phyloP scores from a whole-genome alignment of 2,888 invertebrate genomes.

The Trissoscelio sp. region DNA sequence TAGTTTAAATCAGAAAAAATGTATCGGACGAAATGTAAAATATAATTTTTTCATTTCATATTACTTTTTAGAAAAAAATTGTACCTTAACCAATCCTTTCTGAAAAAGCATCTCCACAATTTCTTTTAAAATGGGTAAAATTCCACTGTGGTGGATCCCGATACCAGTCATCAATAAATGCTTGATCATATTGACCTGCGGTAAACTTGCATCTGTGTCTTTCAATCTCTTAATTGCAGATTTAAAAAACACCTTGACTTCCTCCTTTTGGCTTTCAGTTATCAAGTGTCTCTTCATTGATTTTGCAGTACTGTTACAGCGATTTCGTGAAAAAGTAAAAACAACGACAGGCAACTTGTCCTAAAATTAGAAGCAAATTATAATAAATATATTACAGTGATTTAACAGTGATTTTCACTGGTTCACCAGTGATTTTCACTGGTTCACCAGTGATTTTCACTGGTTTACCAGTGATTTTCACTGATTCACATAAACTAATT shows the following conservation, averaged over 20 bases:
- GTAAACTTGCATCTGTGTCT: constrained; percentile 93
- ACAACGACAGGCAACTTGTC: constrained; percentile 96
- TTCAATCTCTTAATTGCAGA: constrained; percentile 91
- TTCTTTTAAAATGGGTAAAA: constrained; percentile 99
- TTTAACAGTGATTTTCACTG: too few species aligned
- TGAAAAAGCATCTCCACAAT: constrained; percentile 99
- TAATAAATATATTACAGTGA: background rate
- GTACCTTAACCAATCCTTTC: constrained; percentile 93
- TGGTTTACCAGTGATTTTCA: too few species aligned
- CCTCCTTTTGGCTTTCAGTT: constrained; percentile 92
- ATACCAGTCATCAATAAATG: constrained; percentile 92
- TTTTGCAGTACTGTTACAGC: constrained; percentile 89
- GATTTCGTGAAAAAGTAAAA: constrained; percentile 95
- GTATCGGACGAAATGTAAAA: too few species aligned
- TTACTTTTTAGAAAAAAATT: too few species aligned
- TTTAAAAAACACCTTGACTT: constrained; percentile 93
- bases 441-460: too few species aligned
- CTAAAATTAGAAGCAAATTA: constrained; percentile 65
- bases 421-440: too few species aligned
- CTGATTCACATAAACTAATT: background rate
- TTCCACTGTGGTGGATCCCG: constrained; percentile 99
- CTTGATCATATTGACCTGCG: constrained; percentile 91
- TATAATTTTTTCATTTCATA: too few species aligned
- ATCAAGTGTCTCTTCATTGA: constrained; percentile 86
- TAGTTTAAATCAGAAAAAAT: too few species aligned